Percentiles rank a stretch among this genome's conserved stretches.
phyloP scores from a whole-genome alignment of 2,888 invertebrate species.

The Amiota communis region DNA sequence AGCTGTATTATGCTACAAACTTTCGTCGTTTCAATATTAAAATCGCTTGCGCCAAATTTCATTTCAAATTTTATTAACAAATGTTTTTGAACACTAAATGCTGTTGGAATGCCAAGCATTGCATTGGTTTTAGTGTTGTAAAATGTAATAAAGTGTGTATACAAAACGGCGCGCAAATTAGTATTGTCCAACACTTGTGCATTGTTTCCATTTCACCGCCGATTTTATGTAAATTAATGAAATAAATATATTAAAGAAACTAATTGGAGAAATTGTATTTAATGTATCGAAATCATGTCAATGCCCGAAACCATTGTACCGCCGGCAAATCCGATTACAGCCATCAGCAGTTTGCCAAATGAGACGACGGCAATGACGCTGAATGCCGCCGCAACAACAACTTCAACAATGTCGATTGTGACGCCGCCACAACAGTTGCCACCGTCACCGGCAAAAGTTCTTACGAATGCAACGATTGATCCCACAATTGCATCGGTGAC shows the following conservation, averaged over 20 bases:
- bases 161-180: too few species aligned
- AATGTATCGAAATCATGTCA: slow-evolving; percentile 1
- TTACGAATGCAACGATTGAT: slow-evolving; percentile 1
- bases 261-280: neutral
- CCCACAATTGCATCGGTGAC: neutral
- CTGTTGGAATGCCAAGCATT: too few species aligned
- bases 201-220: too few species aligned
- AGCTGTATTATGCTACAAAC: too few species aligned
- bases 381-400: neutral
- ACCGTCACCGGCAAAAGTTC: slow-evolving; percentile 29
- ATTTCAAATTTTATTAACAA: too few species aligned
- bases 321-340: neutral
- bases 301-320: neutral
- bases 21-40: too few species aligned
- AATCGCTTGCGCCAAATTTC: too few species aligned
- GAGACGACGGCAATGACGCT: neutral
- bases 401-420: neutral
- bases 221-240: neutral
- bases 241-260: slow-evolving; percentile 11
- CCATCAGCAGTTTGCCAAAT: neutral
- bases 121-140: too few species aligned
- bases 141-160: too few species aligned
- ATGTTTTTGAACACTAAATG: neutral
- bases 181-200: neutral
- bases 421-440: slow-evolving; percentile 49